Evolutionary conservation across 1,140 invertebrate genomes (phyloP).

Genomic region (Philotrypesis tridentata): DNA sequence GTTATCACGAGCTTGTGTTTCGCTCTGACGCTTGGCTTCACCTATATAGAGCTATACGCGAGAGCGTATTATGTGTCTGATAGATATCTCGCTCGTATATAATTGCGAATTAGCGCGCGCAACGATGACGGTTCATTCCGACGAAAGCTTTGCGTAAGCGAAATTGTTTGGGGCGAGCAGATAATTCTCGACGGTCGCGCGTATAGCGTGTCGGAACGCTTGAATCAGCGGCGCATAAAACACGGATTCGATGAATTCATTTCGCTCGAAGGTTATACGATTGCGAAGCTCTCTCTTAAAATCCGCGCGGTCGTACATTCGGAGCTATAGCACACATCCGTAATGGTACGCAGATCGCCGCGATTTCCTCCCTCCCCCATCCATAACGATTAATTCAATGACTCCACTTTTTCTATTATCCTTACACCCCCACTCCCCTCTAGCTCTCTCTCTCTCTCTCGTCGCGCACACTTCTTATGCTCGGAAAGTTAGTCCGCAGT

Average conservation of each 20-base stretch:
- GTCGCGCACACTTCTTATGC: not conserved
- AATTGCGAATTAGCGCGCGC: not conserved
- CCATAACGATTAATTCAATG: constrained; percentile 38
- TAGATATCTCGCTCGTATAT: not conserved
- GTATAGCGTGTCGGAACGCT: too few relatives aligned
- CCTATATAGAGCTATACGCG: too few relatives aligned
- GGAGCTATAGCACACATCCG: not conserved
- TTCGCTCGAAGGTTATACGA: too few relatives aligned
- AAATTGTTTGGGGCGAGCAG: too few relatives aligned
- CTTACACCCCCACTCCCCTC: not conserved
- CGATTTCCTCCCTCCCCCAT: too few relatives aligned
- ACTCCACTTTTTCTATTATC: constrained; percentile 5
- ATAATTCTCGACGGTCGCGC: too few relatives aligned
- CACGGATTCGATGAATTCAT: too few relatives aligned
- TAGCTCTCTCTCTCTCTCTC: not conserved
- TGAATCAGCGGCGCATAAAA: too few relatives aligned
- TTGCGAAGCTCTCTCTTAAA: not conserved
- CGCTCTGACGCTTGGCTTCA: not conserved
- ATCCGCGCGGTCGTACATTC: too few relatives aligned
- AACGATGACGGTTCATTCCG: too few relatives aligned
- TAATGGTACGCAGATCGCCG: not conserved
- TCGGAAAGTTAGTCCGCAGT: constrained; percentile 25
- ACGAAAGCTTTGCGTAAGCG: too few relatives aligned
- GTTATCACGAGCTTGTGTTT: not conserved
- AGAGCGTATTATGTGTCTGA: not conserved